Evolutionary conservation across 2,888 invertebrate species (phyloP), one percentile per base, ranked within the genome.

Genomic region (Acanthacorydalis orientalis): DNA sequence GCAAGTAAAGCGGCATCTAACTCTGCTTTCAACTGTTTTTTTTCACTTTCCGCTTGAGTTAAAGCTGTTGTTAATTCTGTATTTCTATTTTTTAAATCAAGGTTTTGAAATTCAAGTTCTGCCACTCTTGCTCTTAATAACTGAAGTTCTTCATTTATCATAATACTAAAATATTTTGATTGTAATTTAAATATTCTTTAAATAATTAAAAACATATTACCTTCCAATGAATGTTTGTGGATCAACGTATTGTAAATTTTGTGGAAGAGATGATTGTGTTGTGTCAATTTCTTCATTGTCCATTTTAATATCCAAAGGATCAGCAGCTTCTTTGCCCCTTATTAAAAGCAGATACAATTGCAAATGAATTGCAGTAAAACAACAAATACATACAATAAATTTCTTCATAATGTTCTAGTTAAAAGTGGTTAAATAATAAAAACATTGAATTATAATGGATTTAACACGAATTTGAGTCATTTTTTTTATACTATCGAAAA

Each of bases 1-100:
- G 43, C 43, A 32, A 31, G 14, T 7, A 43, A 15, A 9, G 43
- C 43, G 1, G 43, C 34, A 43, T 43, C 43, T 33, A 43, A 34
- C 33, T 43, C 43, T 31, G 43, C 43, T 34, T 33, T 32, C 12
- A 43, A 43, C 12, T 43, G 43, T 14, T 31, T 43, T 33, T 43
- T 43, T 14, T 43, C 43, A n/a, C 32, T 43, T 14, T 43, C 31
- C 8, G 31, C 31, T 32, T 43, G 34, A n/a, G n/a, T 31, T 14
- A 31, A 43, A 1, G 23, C 32, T 14, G 12, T 43, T 33, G 14
- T 33, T 43, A 43, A 34, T 14, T 43, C 31, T 33, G 43, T 32
- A 43, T 43, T 31, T 34, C 33, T 43, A 14, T 23, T 32, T 43
- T 43, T 43, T 14, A 43, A 43, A n/a, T 43, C 32, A 15, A 43